Conservation (phyloP, 2,888 invertebrate genomes). For the Dorcus hopei region DNA sequence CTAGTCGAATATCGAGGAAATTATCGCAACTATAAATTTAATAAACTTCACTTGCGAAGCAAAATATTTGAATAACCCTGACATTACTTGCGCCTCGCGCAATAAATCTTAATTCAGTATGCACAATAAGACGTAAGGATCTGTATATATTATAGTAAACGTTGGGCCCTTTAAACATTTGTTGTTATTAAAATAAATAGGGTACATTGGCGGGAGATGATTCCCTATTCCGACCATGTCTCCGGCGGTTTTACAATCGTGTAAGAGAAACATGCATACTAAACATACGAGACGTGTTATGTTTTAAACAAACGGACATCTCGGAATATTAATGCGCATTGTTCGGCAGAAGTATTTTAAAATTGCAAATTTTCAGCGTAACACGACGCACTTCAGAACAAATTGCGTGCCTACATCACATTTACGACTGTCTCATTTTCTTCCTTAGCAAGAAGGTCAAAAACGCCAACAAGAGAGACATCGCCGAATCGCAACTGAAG, state of each 20-base stretch:
- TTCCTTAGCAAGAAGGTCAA: conserved; percentile 17
- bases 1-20: too few species aligned
- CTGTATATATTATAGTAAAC: too few species aligned
- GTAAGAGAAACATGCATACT: conserved; percentile 1
- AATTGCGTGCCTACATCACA: background rate
- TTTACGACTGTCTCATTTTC: background rate
- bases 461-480: conserved; percentile 13
- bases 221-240: background rate
- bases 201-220: background rate
- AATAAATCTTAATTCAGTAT: too few species aligned
- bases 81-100: too few species aligned
- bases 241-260: background rate
- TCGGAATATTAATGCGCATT: conserved; percentile 1
- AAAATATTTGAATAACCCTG: too few species aligned
- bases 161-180: too few species aligned
- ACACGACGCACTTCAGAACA: background rate
- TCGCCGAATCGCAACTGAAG: conserved; percentile 4
- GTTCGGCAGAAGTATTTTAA: background rate
- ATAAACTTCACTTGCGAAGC: too few species aligned
- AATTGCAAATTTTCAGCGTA: background rate
- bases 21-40: too few species aligned
- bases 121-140: too few species aligned
- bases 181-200: too few species aligned
- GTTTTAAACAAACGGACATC: conserved; percentile 1
- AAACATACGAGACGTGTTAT: background rate